Evolutionary conservation across 2,888 invertebrate genomes (phyloP).

Genomic region (Shargacucullia verbasci): DNA sequence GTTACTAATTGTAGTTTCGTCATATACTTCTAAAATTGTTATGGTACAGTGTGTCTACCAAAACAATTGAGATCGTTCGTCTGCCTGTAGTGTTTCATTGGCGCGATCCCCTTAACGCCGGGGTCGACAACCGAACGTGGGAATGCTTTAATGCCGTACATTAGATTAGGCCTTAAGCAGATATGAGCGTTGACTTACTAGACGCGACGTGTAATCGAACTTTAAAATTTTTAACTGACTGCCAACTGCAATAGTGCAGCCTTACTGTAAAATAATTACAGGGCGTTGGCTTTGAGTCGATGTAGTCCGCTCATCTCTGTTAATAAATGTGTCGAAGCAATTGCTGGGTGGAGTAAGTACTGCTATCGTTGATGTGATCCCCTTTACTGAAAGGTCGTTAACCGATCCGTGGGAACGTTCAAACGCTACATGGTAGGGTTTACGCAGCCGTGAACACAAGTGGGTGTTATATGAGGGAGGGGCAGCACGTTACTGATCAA

Average conservation of each 20-base stretch:
- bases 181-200: slow-evolving; percentile 10
- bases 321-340: slow-evolving; percentile 40
- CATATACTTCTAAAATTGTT: no score
- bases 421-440: slow-evolving; percentile 18
- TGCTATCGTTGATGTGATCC: slow-evolving; percentile 24
- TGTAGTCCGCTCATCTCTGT: neutral
- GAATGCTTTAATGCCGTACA: slow-evolving; percentile 32
- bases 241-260: no score
- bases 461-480: slow-evolving; percentile 19
- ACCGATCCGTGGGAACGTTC: slow-evolving; percentile 51
- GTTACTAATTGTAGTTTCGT: neutral
- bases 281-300: no score
- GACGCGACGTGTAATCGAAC: slow-evolving; percentile 6
- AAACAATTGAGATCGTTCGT: slow-evolving; percentile 42
- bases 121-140: slow-evolving; percentile 50
- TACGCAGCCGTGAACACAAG: slow-evolving; percentile 27
- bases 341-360: slow-evolving; percentile 7
- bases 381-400: slow-evolving; percentile 46
- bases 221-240: neutral
- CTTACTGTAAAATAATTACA: no score
- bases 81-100: slow-evolving; percentile 21
- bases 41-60: neutral
- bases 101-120: slow-evolving; percentile 32
- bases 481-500: slow-evolving; percentile 1
- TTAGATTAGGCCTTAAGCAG: slow-evolving; percentile 14